phyloP scores from a whole-genome alignment of 2,797 vertebrate species.

The Onychomys arenicola region DNA sequence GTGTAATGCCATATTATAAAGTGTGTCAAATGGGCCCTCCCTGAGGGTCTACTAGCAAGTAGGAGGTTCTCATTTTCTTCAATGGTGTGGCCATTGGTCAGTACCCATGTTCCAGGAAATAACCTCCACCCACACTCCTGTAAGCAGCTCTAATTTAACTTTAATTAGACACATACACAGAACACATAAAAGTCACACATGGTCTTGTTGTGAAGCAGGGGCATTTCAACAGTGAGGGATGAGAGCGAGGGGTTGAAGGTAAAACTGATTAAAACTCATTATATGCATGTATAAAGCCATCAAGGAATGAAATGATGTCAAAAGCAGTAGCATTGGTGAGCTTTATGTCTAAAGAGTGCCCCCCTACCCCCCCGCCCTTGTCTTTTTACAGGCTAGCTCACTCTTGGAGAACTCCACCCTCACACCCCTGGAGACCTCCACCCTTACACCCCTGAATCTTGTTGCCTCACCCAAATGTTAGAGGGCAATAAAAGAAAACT shows the following conservation, averaged over 20 bases:
- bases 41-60: too few species aligned
- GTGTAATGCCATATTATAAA: not conserved
- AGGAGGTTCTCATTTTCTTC: not conserved
- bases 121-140: not conserved
- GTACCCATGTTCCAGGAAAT: not conserved
- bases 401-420: fast-evolving
- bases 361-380: not conserved
- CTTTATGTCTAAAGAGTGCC: not conserved
- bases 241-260: not conserved
- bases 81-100: not conserved
- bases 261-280: not conserved
- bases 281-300: not conserved
- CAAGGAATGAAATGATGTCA: not conserved
- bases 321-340: not conserved
- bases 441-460: fast-evolving
- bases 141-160: not conserved
- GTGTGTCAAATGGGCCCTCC: not conserved
- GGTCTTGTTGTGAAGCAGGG: not conserved
- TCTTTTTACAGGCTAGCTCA: not conserved
- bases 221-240: not conserved
- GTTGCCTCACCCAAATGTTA: not conserved
- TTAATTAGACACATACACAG: not conserved
- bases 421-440: fast-evolving
- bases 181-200: not conserved
- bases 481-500: not conserved